Conservation (phyloP, 2,888 invertebrate genomes). For the Hartigia nigra region DNA sequence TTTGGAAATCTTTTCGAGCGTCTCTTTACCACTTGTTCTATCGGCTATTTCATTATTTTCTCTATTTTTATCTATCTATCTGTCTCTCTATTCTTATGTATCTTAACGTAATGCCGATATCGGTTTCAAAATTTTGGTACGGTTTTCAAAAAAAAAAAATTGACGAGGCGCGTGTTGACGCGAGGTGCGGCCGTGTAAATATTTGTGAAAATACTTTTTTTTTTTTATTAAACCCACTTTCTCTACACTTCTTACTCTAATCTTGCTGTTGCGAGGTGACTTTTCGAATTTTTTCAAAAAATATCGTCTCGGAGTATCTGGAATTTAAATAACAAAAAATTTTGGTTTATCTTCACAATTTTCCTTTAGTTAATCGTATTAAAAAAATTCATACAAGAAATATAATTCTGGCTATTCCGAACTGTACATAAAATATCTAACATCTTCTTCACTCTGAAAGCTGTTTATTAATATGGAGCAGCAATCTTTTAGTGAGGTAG, state of each 20-base stretch:
- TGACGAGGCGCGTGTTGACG: constrained; percentile 56
- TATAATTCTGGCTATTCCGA: constrained; percentile 8
- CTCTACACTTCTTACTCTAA: constrained; percentile 8
- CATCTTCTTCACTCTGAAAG: not conserved
- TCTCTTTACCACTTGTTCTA: not conserved
- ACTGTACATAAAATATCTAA: constrained; percentile 17
- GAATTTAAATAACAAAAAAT: too few species aligned
- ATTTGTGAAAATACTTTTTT: constrained; percentile 21
- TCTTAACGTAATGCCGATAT: not conserved
- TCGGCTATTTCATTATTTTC: constrained; percentile 19
- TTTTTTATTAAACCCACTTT: constrained; percentile 1
- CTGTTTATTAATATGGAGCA: constrained; percentile 11
- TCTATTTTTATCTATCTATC: constrained; percentile 24
- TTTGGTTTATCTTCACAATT: too few species aligned
- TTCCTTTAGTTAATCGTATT: not conserved
- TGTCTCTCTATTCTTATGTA: not conserved
- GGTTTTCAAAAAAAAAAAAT: constrained; percentile 11
- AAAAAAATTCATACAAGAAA: not conserved
- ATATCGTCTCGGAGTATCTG: not conserved
- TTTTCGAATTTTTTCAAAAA: constrained; percentile 19
- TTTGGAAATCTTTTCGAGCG: constrained; percentile 4
- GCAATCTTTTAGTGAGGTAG: not conserved
- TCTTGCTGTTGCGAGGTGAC: constrained; percentile 11
- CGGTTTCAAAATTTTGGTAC: not conserved
- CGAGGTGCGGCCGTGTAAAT: constrained; percentile 61